These are phyloP conservation scores for Tethea ocularis DNA, from an alignment of 2,888 invertebrate genomes.

Conservation along the genomic window DNA sequence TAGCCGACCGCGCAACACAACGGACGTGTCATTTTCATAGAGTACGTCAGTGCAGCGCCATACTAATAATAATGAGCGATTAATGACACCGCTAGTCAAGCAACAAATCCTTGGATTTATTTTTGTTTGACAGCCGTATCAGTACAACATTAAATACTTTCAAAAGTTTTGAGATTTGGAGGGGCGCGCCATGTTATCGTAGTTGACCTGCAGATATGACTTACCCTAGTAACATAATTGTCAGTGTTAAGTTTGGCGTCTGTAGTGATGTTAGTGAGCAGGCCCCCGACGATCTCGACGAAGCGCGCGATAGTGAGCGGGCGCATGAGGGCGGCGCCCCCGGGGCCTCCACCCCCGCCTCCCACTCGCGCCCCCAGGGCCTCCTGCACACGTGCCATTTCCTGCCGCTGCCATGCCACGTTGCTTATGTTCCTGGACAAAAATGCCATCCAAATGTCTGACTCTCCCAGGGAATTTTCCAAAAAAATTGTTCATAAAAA, in stretches of 20 bases:
- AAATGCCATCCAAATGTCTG: background rate
- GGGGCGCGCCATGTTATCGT: too few relatives aligned
- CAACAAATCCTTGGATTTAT: too few relatives aligned
- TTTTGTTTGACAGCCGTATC: too few relatives aligned
- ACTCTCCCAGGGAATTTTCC: too few relatives aligned
- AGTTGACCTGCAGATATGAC: background rate
- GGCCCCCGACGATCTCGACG: slow-evolving; percentile 59
- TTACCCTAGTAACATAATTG: slow-evolving; percentile 75
- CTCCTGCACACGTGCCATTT: slow-evolving; percentile 46
- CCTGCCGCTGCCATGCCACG: slow-evolving; percentile 66
- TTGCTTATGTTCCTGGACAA: slow-evolving; percentile 54
- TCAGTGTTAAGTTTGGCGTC: slow-evolving; percentile 65
- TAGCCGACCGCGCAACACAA: too few relatives aligned
- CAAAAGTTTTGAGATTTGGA: too few relatives aligned
- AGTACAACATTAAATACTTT: too few relatives aligned
- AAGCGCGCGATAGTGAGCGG: slow-evolving; percentile 78
- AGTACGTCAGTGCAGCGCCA: too few relatives aligned
- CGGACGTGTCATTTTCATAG: too few relatives aligned
- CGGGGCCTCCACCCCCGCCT: slow-evolving; percentile 18
- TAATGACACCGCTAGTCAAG: too few relatives aligned
- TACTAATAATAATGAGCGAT: too few relatives aligned
- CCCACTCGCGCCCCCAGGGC: slow-evolving; percentile 38
- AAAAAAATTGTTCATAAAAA: too few relatives aligned
- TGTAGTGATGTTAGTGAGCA: slow-evolving; percentile 48
- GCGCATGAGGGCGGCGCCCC: slow-evolving; percentile 48